Evolutionary conservation across 2,113 vertebrate genomes (phyloP).

Genomic region (Ctenomys sociabilis): DNA sequence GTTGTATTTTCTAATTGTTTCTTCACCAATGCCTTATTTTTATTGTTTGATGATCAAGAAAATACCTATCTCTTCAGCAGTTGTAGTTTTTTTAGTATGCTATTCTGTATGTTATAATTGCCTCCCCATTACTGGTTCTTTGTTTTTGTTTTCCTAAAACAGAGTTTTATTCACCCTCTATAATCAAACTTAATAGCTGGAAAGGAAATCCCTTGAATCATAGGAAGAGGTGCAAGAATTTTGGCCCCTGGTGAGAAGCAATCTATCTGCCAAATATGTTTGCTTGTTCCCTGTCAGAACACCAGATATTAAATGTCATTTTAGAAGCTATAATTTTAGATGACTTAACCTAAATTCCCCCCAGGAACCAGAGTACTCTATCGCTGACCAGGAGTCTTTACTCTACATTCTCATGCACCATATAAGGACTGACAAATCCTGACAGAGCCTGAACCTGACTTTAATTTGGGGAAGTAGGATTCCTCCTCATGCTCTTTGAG

Average conservation of each 20-base stretch:
- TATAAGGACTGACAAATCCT: background rate
- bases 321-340: background rate
- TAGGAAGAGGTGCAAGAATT: background rate
- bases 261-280: background rate
- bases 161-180: background rate
- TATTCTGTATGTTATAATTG: background rate
- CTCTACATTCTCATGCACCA: background rate
- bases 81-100: background rate
- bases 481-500: background rate
- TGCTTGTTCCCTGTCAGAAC: background rate
- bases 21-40: background rate
- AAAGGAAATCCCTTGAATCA: background rate
- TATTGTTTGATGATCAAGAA: background rate
- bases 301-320: background rate
- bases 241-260: background rate
- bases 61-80: background rate
- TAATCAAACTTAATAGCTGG: background rate
- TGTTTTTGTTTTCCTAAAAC: conserved; percentile 17
- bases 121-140: background rate
- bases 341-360: too few species aligned
- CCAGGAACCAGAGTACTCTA: background rate
- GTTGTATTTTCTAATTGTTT: conserved; percentile 1
- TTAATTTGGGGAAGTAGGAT: background rate
- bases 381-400: background rate
- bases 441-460: background rate